Base-by-base conservation (phyloP, 1,140 invertebrate species). In the Euborellia annulipes region DNA sequence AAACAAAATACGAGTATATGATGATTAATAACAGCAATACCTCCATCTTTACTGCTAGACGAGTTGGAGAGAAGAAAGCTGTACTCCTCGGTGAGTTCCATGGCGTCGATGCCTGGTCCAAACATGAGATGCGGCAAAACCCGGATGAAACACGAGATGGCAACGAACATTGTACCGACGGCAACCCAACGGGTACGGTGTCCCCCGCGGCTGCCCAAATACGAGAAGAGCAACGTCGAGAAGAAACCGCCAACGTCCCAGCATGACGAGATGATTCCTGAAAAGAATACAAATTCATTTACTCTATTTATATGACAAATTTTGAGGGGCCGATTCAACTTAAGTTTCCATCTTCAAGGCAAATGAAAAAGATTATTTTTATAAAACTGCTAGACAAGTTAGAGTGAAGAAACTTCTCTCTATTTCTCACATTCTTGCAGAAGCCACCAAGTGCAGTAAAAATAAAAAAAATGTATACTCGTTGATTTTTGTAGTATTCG, bases 121-220 rank as follows among this genome's bases (percentile, higher is more conserved):
- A 64, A 70, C n/a, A 69, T 50, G 14, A 65, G 51, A 45, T 70
- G 66, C 0, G 67, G 67, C 2, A 65, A 44, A 6, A 55, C 58
- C 21, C 55, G 19, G 8, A 45, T 22, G 30, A 45, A 42, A 37
- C 48, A 49, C 11, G 41, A 46, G 11, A 52, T 16, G 8, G 36
- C 48, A 8, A 43, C 23, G 0, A 43, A 11, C 7, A 38, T 3
- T 11, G 40, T 32, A 6, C 50, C 48, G 17, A 36, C n/a, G 9
- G 50, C 50, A 13, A 52, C 17, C 43, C 45, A 52, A 11, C 44
- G 40, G n/a, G 50, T 43, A 13, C 38, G 46, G 19, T 52, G 44
- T 1, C 50, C 50, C 4, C 23, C 23, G 19, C 23, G 30, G 9
- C 48, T 38, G 1, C 46, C 48, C 16, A 39, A 41, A 36, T 52